Percentiles rank a stretch among this genome's conserved stretches.
phyloP scores from a whole-genome alignment of 2,888 invertebrate genomes.

The Microplitis manilae region DNA sequence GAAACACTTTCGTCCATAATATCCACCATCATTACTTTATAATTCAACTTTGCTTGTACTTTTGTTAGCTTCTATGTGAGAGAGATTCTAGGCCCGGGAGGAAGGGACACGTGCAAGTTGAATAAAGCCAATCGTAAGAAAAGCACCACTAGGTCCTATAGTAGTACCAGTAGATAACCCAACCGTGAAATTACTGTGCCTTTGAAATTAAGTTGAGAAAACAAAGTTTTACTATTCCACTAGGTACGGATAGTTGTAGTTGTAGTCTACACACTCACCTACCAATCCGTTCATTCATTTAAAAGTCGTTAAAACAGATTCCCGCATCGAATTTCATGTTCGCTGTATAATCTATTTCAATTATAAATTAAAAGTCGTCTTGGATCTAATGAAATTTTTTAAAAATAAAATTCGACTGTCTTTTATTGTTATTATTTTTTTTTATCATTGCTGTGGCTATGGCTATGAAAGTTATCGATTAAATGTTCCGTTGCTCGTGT shows the following conservation, averaged over 20 bases:
- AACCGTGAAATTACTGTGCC: constrained; percentile 52
- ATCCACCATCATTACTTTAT: constrained; percentile 51
- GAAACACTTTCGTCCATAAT: constrained; percentile 53
- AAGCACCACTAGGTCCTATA: constrained; percentile 14
- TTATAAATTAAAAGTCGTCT: neutral
- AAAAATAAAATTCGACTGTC: neutral
- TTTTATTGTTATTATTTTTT: neutral
- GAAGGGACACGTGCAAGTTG: constrained; percentile 48
- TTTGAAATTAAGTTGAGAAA: constrained; percentile 49
- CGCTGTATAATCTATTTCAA: neutral
- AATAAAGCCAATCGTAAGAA: constrained; percentile 14
- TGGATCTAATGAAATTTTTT: neutral
- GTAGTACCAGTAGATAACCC: constrained; percentile 45
- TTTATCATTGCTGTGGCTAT: neutral
- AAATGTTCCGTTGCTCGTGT: constrained; percentile 20
- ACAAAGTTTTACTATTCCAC: constrained; percentile 22
- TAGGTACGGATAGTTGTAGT: neutral
- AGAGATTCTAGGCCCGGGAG: constrained; percentile 10
- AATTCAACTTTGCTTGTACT: constrained; percentile 45
- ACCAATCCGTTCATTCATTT: constrained; percentile 23
- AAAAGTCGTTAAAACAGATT: constrained; percentile 29
- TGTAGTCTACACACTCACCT: neutral
- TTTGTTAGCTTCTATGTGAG: neutral
- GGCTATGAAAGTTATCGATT: neutral
- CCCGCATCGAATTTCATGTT: constrained; percentile 14